Conservation (phyloP, 2,888 invertebrate species). For the Ennomos quercinarius region DNA sequence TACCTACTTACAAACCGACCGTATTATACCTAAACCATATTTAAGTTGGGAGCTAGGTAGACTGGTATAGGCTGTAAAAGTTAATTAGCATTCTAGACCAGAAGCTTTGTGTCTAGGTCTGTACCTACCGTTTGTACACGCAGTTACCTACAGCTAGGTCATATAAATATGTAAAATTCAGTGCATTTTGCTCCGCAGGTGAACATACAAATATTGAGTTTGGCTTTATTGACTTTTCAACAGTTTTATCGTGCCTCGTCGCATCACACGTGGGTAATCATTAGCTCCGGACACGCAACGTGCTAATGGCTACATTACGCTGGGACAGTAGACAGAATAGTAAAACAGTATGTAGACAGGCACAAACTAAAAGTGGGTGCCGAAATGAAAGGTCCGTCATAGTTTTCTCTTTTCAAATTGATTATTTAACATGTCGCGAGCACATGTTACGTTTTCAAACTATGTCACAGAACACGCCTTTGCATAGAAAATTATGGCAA, state of each 20-base stretch:
- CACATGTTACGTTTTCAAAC: too few species aligned
- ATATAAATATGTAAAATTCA: slow-evolving; percentile 28
- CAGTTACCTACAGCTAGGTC: slow-evolving; percentile 1
- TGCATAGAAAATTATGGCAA: too few species aligned
- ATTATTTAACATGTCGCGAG: too few species aligned
- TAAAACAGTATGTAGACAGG: too few species aligned
- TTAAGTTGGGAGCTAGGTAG: too few species aligned
- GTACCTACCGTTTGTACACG: not conserved
- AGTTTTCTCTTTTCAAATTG: too few species aligned
- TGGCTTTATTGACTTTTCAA: slow-evolving; percentile 60
- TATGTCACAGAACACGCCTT: too few species aligned
- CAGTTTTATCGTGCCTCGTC: slow-evolving; percentile 41
- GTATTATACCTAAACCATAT: too few species aligned
- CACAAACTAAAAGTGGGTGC: not conserved
- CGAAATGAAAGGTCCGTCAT: too few species aligned
- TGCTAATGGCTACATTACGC: slow-evolving; percentile 23
- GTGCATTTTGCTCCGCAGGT: slow-evolving; percentile 51
- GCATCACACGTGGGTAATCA: slow-evolving; percentile 19
- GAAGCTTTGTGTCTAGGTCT: slow-evolving; percentile 9
- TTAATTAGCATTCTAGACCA: not conserved
- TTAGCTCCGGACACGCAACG: slow-evolving; percentile 48
- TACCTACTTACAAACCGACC: too few species aligned
- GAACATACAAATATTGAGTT: slow-evolving; percentile 56
- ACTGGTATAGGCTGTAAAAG: too few species aligned
- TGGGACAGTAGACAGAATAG: slow-evolving; percentile 12